Conservation (phyloP, 2,113 vertebrate species). For the Etheostoma spectabile region DNA sequence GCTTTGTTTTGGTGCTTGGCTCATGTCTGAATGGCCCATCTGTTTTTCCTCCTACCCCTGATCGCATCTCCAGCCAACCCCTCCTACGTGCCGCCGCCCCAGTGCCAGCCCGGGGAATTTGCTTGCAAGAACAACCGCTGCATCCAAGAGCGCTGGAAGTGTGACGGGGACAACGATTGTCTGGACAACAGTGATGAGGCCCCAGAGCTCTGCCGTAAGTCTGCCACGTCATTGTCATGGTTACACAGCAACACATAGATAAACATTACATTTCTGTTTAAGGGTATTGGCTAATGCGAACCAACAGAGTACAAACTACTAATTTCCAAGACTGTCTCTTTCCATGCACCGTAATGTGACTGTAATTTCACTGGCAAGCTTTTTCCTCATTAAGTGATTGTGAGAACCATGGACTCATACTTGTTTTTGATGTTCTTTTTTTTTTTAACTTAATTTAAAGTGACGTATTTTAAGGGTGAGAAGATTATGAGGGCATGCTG, state of each 20-base stretch:
- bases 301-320: conserved; percentile 25
- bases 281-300: conserved; percentile 31
- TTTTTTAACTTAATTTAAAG: conserved; percentile 5
- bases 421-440: conserved; percentile 15
- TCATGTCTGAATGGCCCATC: conserved; percentile 47
- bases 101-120: conserved; percentile 96
- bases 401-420: conserved; percentile 23
- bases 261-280: conserved; percentile 48
- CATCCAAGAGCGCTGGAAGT: conserved; percentile 99
- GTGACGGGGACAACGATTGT: conserved; percentile 97
- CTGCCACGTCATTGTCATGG: conserved; percentile 56
- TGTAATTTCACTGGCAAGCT: conserved; percentile 27
- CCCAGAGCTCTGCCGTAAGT: conserved; percentile 95
- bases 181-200: conserved; percentile 98
- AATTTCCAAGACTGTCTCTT: conserved; percentile 67
- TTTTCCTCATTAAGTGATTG: conserved; percentile 36
- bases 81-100: conserved; percentile 94
- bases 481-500: background rate
- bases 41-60: conserved; percentile 57
- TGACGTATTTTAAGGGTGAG: background rate
- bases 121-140: conserved; percentile 98
- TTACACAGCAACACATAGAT: conserved; percentile 64
- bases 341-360: conserved; percentile 35
- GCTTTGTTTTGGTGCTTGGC: conserved; percentile 38
- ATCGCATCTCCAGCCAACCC: conserved; percentile 89